These are phyloP conservation scores for Apis florea DNA, from an alignment of 1,140 invertebrate genomes.

Conservation along the genomic window DNA sequence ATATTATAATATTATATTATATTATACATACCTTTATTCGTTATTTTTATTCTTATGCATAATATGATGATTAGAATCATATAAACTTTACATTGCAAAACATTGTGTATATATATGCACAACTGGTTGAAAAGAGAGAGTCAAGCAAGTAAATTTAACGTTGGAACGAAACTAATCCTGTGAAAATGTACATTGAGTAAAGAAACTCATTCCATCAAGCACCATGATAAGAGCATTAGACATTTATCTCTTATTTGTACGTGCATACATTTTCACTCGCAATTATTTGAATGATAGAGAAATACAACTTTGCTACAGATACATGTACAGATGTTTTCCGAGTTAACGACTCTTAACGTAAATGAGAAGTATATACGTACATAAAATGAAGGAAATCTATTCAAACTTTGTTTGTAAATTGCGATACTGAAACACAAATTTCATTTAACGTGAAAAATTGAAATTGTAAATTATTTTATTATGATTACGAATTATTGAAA, in stretches of 20 bases:
- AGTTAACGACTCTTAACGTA: neutral
- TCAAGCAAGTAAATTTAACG: constrained; percentile 7
- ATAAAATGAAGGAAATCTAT: neutral
- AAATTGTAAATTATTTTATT: neutral
- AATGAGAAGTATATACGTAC: neutral
- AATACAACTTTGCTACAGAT: neutral
- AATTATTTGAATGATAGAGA: constrained; percentile 8
- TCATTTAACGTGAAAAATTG: neutral
- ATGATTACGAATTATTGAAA: neutral
- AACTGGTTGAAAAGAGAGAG: neutral
- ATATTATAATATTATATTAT: too few relatives aligned
- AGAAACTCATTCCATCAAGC: neutral
- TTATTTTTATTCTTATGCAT: neutral
- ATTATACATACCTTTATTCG: too few relatives aligned
- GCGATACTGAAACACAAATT: too few relatives aligned
- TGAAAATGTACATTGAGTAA: neutral
- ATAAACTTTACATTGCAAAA: neutral
- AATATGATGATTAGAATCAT: neutral
- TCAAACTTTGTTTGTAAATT: neutral
- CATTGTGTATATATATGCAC: neutral
- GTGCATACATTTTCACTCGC: neutral
- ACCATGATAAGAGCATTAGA: neutral
- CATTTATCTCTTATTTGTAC: constrained; percentile 26
- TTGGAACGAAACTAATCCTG: neutral
- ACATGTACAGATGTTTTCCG: neutral